Percentiles rank a stretch among this genome's conserved stretches.
These are phyloP conservation scores for Chelidonichthys spinosus DNA, from an alignment of 2,797 vertebrate genomes.

Conservation along the genomic window DNA sequence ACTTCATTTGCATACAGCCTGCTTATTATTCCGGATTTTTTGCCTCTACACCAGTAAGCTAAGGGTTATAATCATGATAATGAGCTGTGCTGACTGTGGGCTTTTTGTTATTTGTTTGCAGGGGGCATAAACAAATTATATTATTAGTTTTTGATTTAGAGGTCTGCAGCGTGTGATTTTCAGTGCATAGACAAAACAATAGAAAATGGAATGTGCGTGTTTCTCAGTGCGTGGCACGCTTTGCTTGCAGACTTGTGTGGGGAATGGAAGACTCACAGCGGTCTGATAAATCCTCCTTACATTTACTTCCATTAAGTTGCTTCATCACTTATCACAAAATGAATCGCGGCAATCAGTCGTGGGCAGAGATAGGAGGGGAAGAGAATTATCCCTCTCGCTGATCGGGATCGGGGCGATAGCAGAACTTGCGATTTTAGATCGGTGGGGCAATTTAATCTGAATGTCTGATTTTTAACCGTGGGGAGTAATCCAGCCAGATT, in stretches of 20 bases:
- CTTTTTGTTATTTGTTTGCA: constrained; percentile 84
- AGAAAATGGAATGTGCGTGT: constrained; percentile 54
- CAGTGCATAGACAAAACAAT: constrained; percentile 68
- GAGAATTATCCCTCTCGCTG: constrained; percentile 59
- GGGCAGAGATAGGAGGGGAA: constrained; percentile 57
- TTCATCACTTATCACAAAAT: constrained; percentile 71
- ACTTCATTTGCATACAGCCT: constrained; percentile 85
- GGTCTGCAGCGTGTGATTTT: constrained; percentile 62
- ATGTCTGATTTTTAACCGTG: constrained; percentile 50
- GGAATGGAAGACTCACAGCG: constrained; percentile 34
- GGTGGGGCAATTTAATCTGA: constrained; percentile 58
- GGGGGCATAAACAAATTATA: constrained; percentile 82
- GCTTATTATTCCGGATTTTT: constrained; percentile 85
- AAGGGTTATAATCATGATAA: constrained; percentile 85
- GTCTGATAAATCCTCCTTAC: constrained; percentile 62
- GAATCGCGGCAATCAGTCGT: constrained; percentile 62
- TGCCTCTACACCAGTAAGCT: constrained; percentile 79
- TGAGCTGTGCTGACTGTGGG: constrained; percentile 84
- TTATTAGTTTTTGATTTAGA: constrained; percentile 82
- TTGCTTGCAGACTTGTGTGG: constrained; percentile 45
- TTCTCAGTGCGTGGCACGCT: constrained; percentile 22
- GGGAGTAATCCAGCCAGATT: constrained; percentile 49
- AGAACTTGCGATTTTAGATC: constrained; percentile 69
- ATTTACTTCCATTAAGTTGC: constrained; percentile 65
- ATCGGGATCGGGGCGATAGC: constrained; percentile 57